Conservation (phyloP, 2,888 invertebrate genomes). For the Notodonta ziczac region DNA sequence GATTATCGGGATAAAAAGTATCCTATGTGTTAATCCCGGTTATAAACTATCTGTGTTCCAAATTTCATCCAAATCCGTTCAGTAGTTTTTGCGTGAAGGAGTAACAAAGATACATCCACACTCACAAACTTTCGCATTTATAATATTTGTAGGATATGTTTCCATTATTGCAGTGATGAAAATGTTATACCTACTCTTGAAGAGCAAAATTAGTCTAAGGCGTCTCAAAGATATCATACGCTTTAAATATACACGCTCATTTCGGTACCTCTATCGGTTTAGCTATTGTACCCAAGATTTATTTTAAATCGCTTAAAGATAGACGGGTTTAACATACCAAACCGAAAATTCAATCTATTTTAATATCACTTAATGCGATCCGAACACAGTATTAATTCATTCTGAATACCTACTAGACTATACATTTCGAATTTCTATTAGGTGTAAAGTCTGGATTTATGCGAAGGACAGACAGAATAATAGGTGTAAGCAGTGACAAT, state of each 20-base stretch:
- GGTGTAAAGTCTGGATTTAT: constrained; percentile 9
- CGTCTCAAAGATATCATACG: no score
- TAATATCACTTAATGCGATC: constrained; percentile 16
- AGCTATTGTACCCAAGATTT: constrained; percentile 27
- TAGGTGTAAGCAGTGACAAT: constrained; percentile 9
- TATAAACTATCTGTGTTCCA: no score
- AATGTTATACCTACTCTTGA: no score
- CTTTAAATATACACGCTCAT: constrained; percentile 26
- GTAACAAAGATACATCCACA: no score
- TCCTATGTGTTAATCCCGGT: no score
- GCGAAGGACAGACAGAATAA: constrained; percentile 6
- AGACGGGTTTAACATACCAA: constrained; percentile 25
- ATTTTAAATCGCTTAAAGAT: constrained; percentile 28
- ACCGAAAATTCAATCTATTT: constrained; percentile 36
- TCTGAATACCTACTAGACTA: constrained; percentile 11
- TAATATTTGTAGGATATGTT: no score
- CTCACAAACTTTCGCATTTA: no score
- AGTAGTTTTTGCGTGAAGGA: no score
- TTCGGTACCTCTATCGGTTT: constrained; percentile 16
- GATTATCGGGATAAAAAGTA: no score
- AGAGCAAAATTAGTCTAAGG: no score
- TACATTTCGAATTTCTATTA: constrained; percentile 14
- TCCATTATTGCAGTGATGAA: no score
- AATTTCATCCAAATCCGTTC: no score
- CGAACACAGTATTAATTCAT: constrained; percentile 12